Evolutionary conservation across 2,113 vertebrate species (phyloP), one percentile per base, ranked within the genome.

Genomic region (Chroicocephalus ridibundus): DNA sequence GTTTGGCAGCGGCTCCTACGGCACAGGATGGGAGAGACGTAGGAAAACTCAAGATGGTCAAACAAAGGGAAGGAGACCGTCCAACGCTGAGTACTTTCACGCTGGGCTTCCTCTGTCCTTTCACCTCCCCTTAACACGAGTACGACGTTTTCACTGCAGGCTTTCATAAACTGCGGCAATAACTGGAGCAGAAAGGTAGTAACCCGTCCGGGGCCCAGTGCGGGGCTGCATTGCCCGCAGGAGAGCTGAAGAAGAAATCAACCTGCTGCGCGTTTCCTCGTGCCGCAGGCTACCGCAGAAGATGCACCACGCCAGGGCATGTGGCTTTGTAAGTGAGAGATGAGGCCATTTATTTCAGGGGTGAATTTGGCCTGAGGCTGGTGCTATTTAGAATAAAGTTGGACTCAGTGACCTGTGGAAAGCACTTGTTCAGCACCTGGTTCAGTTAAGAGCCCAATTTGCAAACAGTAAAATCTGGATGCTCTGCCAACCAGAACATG

Each of bases 141-240:
- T 19, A 26, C 20, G 66, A 20, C 6, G 3, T 38, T 92, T 85
- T 49, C 88, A 74, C 90, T 49, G 90, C 81, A 79, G 94, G 91
- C 36, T 82, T 31, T 52, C 84, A 47, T 25, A 40, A 81, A 52
- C 83, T 34, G 74, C 3, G 27, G 85, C 92, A 88, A 62, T 79
- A 94, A 96, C 9, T 92, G 90, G 93, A 97, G 95, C 94, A 96
- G 96, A 92, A 90, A 92, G 79, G 88, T 31, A 83, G 20, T 36
- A 77, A 83, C 88, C 78, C 0, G 2, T 42, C 20, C 2, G 29
- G 80, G 65, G 92, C 54, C 80, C 46, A 49, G 60, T 3, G 20
- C 4, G 13, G 25, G 18, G 38, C 87, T 26, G 49, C 54, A 6
- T 13, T 58, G 76, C 90, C 93, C 2, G 22, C 94, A 70, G 91